These are phyloP conservation scores for Nasonia vitripennis DNA, from an alignment of 1,140 invertebrate species.

Conservation along the genomic window DNA sequence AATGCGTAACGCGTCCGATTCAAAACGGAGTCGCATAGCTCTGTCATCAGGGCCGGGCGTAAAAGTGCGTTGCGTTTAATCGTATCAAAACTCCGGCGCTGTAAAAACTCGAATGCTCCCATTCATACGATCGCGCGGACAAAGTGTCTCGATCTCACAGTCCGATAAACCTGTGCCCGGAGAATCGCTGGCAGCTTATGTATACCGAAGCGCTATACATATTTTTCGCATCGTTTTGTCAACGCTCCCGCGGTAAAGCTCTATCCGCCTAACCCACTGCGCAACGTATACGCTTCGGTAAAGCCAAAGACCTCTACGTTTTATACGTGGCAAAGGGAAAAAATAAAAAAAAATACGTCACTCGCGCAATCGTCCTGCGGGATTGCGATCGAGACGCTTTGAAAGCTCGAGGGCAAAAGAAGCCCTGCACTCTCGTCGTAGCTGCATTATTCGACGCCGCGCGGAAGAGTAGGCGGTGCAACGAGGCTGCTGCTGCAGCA, in stretches of 20 bases:
- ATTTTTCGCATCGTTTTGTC: background rate
- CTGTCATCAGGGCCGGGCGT: too few species aligned
- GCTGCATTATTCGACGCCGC: background rate
- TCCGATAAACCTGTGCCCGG: background rate
- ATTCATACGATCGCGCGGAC: background rate
- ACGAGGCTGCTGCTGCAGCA: background rate
- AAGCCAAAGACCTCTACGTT: too few species aligned
- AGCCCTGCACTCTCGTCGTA: background rate
- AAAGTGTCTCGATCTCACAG: background rate
- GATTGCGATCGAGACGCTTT: background rate
- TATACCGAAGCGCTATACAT: background rate
- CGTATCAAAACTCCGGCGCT: background rate
- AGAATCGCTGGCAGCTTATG: background rate
- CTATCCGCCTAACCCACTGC: background rate
- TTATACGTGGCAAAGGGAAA: too few species aligned
- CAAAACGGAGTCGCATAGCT: too few species aligned
- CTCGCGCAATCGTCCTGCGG: too few species aligned
- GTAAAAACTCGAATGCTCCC: background rate
- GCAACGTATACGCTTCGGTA: background rate
- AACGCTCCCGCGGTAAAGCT: background rate
- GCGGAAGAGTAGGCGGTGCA: background rate
- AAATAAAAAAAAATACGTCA: too few species aligned
- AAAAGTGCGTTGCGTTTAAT: background rate
- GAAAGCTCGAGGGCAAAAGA: background rate
- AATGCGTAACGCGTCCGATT: too few species aligned